Conservation (phyloP, 2,888 invertebrate genomes). For the Polydrusus pterygomalis region DNA sequence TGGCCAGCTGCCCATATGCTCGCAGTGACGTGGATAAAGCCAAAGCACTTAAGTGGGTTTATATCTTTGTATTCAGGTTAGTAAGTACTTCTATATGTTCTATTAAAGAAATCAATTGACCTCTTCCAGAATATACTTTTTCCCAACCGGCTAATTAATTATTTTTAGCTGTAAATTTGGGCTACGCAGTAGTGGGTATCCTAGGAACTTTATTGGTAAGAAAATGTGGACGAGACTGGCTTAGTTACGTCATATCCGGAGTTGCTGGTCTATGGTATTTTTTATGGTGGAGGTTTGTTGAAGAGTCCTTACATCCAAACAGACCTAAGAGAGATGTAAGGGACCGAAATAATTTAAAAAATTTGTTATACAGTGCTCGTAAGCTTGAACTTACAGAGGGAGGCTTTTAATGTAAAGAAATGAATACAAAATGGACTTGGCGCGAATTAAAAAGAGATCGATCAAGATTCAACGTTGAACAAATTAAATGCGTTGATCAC, state of each 20-base stretch:
- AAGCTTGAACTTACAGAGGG: too few relatives aligned
- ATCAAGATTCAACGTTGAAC: too few relatives aligned
- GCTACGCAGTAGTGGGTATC: constrained; percentile 75
- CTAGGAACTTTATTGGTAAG: constrained; percentile 74
- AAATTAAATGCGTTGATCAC: too few relatives aligned
- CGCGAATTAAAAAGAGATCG: too few relatives aligned
- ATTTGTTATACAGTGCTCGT: too few relatives aligned
- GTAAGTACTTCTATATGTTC: too few relatives aligned
- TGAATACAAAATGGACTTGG: too few relatives aligned
- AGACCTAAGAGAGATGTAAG: constrained; percentile 70
- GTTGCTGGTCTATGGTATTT: constrained; percentile 75
- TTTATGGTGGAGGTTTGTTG: constrained; percentile 75
- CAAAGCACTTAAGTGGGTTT: constrained; percentile 75
- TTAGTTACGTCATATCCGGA: constrained; percentile 74
- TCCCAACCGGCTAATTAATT: too few relatives aligned
- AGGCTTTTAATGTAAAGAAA: too few relatives aligned
- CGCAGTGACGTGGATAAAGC: constrained; percentile 77
- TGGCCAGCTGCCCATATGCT: constrained; percentile 78
- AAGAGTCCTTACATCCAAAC: constrained; percentile 73
- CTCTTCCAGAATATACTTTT: too few relatives aligned
- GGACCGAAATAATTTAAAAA: too few relatives aligned
- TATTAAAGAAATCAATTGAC: too few relatives aligned
- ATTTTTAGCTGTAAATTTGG: constrained; percentile 74
- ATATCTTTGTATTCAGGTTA: constrained; percentile 76
- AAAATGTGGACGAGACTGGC: constrained; percentile 73